Percentiles rank a stretch among this genome's conserved stretches.
phyloP scores from a whole-genome alignment of 2,888 invertebrate genomes.

The Anorthoa munda region DNA sequence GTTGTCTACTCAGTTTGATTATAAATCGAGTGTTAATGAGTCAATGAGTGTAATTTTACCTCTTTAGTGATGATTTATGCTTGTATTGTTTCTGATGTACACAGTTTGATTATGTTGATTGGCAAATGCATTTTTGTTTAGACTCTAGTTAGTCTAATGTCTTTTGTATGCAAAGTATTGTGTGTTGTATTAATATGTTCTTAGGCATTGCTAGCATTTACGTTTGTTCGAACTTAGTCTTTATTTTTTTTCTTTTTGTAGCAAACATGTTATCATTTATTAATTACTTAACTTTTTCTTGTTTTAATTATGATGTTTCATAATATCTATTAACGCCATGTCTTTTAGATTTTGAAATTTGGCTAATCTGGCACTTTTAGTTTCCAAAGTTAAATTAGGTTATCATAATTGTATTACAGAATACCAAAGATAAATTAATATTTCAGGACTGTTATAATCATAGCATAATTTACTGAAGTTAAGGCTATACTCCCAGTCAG shows the following conservation, averaged over 20 bases:
- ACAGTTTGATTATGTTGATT: not conserved
- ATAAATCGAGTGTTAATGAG: slow-evolving; percentile 3
- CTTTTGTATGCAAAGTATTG: not conserved
- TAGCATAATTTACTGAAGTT: not conserved
- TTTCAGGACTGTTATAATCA: not conserved
- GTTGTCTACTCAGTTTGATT: not conserved
- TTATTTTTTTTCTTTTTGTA: no score
- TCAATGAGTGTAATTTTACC: not conserved
- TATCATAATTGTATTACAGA: slow-evolving; percentile 18
- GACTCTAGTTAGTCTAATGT: not conserved
- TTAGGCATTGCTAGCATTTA: not conserved
- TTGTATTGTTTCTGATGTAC: slow-evolving; percentile 10
- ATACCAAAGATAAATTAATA: slow-evolving; percentile 33
- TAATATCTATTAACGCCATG: no score
- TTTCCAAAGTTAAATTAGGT: not conserved
- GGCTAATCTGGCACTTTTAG: not conserved
- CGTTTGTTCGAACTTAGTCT: not conserved
- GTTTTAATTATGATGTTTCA: no score
- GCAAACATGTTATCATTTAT: not conserved
- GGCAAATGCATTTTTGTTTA: not conserved
- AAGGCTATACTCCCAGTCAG: no score
- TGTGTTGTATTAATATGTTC: not conserved
- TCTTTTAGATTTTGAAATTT: no score
- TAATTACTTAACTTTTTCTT: no score
- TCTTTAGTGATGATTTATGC: not conserved